phyloP scores from a whole-genome alignment of 2,797 vertebrate species.

The Rhinatrema bivittatum region DNA sequence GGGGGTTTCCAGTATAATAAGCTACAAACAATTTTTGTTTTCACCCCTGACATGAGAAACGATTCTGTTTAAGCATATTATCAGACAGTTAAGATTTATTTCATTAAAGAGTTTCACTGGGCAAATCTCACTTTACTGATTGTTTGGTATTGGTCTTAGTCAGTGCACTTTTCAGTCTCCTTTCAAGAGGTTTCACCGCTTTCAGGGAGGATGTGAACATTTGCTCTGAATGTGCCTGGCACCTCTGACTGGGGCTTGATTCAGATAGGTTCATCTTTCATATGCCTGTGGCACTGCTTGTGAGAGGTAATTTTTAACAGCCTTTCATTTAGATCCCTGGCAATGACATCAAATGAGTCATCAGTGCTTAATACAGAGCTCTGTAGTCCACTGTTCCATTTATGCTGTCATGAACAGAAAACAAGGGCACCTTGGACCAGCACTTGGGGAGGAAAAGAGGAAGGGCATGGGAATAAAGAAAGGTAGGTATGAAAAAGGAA shows the following conservation, averaged over 20 bases:
- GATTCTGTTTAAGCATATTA: too few relatives aligned
- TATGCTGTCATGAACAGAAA: slow-evolving; percentile 44
- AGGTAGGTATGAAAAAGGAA: too few relatives aligned
- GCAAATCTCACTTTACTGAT: neutral
- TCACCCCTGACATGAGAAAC: too few relatives aligned
- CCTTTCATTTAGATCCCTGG: slow-evolving; percentile 42
- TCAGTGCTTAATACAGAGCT: slow-evolving; percentile 24
- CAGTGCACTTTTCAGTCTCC: neutral
- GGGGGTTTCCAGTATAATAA: too few relatives aligned
- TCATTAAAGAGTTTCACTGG: slow-evolving; percentile 1
- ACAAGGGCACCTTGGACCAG: slow-evolving; percentile 30
- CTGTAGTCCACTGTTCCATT: slow-evolving; percentile 30
- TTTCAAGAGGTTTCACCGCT: neutral
- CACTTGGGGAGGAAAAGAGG: too few relatives aligned
- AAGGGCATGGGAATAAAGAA: too few relatives aligned
- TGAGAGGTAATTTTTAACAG: slow-evolving; percentile 30
- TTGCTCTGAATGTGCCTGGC: slow-evolving; percentile 8
- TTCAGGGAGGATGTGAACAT: neutral
- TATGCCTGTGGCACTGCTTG: slow-evolving; percentile 21
- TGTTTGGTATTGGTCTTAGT: neutral
- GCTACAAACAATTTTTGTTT: too few relatives aligned
- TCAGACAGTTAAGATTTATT: too few relatives aligned
- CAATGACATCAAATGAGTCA: slow-evolving; percentile 44
- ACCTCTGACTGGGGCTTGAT: slow-evolving; percentile 8
- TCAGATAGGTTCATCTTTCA: slow-evolving; percentile 27